phyloP scores from a whole-genome alignment of 2,888 invertebrate species.

The Drosophila robusta region DNA sequence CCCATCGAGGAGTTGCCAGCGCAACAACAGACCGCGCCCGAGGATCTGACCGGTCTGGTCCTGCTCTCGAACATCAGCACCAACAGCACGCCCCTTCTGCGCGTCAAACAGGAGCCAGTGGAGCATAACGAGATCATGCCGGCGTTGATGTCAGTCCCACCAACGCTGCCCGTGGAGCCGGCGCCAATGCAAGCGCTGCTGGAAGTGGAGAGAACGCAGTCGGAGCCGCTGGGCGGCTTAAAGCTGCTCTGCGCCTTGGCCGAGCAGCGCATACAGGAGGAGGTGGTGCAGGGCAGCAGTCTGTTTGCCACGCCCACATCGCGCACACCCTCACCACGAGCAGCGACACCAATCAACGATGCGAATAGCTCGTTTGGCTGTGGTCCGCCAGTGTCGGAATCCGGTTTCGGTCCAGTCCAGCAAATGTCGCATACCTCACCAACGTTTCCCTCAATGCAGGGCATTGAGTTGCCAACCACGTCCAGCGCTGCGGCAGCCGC shows the following conservation, averaged over 20 bases:
- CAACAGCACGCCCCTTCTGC: conserved; percentile 87
- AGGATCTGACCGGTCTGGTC: conserved; percentile 93
- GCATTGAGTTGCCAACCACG: conserved; percentile 79
- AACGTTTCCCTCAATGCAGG: conserved; percentile 80
- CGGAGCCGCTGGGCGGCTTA: conserved; percentile 87
- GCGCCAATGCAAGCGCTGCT: conserved; percentile 22
- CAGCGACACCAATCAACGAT: conserved; percentile 20
- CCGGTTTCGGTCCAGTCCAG: conserved; percentile 38
- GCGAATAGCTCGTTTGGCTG: conserved; percentile 10
- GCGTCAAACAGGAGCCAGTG: conserved; percentile 83
- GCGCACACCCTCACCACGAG: conserved; percentile 61
- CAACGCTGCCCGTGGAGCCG: conserved; percentile 16
- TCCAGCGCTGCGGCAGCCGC: conserved; percentile 28
- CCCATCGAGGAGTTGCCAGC: conserved; percentile 19
- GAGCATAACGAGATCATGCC: conserved; percentile 59
- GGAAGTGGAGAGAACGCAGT: conserved; percentile 47
- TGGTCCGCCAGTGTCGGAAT: background rate
- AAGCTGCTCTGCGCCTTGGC: conserved; percentile 93
- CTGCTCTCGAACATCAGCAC: conserved; percentile 93
- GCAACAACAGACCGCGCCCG: conserved; percentile 77
- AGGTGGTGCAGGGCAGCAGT: conserved; percentile 73
- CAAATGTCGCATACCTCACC: conserved; percentile 44
- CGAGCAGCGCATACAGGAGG: conserved; percentile 92
- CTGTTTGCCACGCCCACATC: conserved; percentile 68
- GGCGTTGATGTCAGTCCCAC: conserved; percentile 2